Conservation (phyloP, 2,888 invertebrate genomes). For the Cryptocheilus praepositus region DNA sequence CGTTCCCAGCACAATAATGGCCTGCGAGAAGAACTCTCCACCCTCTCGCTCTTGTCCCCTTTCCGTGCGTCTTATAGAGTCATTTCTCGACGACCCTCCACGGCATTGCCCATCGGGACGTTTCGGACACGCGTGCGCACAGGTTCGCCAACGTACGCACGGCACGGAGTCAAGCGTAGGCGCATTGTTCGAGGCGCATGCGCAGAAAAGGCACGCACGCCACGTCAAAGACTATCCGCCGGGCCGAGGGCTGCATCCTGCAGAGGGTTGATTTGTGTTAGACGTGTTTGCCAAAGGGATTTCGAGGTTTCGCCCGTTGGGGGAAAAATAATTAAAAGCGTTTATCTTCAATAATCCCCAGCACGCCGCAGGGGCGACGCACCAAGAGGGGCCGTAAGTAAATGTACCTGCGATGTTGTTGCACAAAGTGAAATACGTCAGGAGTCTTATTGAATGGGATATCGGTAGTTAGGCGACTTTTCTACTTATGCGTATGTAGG, state of each 20-base stretch:
- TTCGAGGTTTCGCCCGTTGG: constrained; percentile 35
- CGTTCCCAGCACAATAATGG: constrained; percentile 61
- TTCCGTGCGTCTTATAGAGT: constrained; percentile 4
- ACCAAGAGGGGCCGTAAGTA: too few relatives aligned
- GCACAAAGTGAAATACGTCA: constrained; percentile 6
- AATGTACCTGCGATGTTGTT: constrained; percentile 38
- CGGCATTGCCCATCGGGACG: too few relatives aligned
- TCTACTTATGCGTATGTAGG: too few relatives aligned
- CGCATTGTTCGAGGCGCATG: not conserved
- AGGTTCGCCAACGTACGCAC: not conserved
- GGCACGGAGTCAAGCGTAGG: constrained; percentile 18
- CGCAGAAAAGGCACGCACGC: constrained; percentile 5
- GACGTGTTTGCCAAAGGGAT: constrained; percentile 59
- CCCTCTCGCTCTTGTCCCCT: constrained; percentile 24
- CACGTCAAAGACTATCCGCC: constrained; percentile 13
- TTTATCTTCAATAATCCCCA: constrained; percentile 56
- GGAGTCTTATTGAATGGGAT: too few relatives aligned
- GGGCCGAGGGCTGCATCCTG: constrained; percentile 35
- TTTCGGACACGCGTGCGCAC: constrained; percentile 25
- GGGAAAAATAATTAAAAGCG: constrained; percentile 63
- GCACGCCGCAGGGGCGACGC: constrained; percentile 30
- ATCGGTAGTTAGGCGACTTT: too few relatives aligned
- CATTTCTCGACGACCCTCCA: too few relatives aligned
- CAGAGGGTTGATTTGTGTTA: constrained; percentile 48
- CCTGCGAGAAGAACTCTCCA: constrained; percentile 62